Conservation (phyloP, 2,113 vertebrate genomes). For the Nicator chloris region DNA sequence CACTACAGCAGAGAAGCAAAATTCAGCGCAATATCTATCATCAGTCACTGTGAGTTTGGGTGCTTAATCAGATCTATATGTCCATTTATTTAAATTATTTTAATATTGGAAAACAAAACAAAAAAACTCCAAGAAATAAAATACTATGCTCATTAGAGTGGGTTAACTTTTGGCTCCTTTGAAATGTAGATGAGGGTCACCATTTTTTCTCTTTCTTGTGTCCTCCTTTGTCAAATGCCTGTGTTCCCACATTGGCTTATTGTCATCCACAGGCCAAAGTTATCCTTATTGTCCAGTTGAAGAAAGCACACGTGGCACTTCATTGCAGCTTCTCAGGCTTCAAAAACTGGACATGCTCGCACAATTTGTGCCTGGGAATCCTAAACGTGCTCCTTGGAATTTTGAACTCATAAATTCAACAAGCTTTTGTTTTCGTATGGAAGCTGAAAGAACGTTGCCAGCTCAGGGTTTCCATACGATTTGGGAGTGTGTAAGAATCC, state of each 20-base stretch:
- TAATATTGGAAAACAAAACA: background rate
- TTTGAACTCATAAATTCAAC: background rate
- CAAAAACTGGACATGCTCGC: background rate
- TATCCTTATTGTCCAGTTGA: background rate
- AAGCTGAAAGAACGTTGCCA: background rate
- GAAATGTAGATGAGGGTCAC: background rate
- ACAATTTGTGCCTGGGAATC: background rate
- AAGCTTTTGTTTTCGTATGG: background rate
- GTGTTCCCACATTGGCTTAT: background rate
- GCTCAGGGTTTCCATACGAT: background rate
- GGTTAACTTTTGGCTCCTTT: background rate
- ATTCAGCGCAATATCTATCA: conserved; percentile 1
- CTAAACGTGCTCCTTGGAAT: background rate
- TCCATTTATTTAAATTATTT: background rate
- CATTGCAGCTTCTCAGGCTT: background rate
- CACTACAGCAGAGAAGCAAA: conserved; percentile 8
- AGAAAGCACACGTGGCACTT: background rate
- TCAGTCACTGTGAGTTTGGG: conserved; percentile 15
- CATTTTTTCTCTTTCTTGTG: background rate
- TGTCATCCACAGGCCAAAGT: background rate
- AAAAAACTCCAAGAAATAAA: background rate
- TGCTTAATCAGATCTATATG: background rate
- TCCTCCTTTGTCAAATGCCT: background rate
- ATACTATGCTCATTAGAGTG: background rate
- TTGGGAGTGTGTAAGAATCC: background rate